These are phyloP conservation scores for Cryptus armator DNA, from an alignment of 2,888 invertebrate species.

Conservation along the genomic window DNA sequence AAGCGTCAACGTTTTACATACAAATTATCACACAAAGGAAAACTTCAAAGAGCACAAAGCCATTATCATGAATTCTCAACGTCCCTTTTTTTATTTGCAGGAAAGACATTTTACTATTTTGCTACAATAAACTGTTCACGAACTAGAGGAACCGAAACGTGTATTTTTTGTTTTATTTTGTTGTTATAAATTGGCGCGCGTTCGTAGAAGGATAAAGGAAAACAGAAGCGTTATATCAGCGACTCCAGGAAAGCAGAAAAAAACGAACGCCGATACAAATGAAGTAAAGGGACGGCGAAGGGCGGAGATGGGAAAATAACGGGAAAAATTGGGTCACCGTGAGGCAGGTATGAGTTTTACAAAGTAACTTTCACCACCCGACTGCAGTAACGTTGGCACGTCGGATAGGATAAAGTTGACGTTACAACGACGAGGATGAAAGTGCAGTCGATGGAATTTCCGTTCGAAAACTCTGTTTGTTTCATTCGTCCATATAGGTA, in stretches of 20 bases:
- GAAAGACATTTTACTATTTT: background rate
- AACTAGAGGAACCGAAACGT: slow-evolving; percentile 1
- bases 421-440: slow-evolving; percentile 33
- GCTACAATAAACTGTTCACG: background rate
- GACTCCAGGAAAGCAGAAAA: slow-evolving; percentile 10
- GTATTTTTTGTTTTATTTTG: slow-evolving; percentile 30
- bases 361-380: slow-evolving; percentile 18
- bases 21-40: too few species aligned
- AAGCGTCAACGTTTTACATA: too few species aligned
- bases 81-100: background rate
- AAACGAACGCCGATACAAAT: slow-evolving; percentile 27
- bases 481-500: background rate
- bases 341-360: slow-evolving; percentile 43
- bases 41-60: background rate
- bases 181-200: slow-evolving; percentile 6
- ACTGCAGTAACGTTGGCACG: slow-evolving; percentile 17
- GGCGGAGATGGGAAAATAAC: slow-evolving; percentile 28
- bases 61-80: background rate
- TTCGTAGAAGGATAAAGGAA: slow-evolving; percentile 4
- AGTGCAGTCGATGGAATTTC: slow-evolving; percentile 27
- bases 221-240: slow-evolving; percentile 29
- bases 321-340: slow-evolving; percentile 61
- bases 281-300: slow-evolving; percentile 24
- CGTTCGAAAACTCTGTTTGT: slow-evolving; percentile 6
- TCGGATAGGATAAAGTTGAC: slow-evolving; percentile 42